Evolutionary conservation across 2,888 invertebrate genomes (phyloP), one percentile per base, ranked within the genome.

Genomic region (Morpho helenor): DNA sequence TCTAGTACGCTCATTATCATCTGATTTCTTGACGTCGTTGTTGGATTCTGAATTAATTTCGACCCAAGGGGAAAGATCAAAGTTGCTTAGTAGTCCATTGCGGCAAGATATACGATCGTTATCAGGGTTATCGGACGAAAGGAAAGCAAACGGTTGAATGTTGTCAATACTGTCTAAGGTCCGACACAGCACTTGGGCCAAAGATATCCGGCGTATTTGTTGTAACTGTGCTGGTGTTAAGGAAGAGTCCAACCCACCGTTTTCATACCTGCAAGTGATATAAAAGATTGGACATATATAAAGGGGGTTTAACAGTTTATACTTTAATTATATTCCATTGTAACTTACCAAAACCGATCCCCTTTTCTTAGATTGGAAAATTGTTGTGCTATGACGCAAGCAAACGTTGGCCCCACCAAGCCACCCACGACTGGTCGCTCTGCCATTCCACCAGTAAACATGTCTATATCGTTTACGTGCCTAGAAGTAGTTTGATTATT

Each of bases 301-400:
- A 16, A 16, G 16, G 16, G 16, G 16, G 16, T 16, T 16, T 16
- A 16, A 16, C 2, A 16, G 16, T 16, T 16, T 22, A 22, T 22
- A 5, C 8, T 47, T 47, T 23, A n/a, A 31, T 39, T 40, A 7
- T 9, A 7, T 44, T 2, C 46, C 42, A 23, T 10, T 43, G 16
- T 9, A 9, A 58, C 74, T 77, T 73, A 91, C 96, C 96, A 96
- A 77, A 96, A 96, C 60, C 95, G 87, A 76, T 96, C 95, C 9
- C 96, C 96, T 75, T 93, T 94, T 0, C 96, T 92, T 0, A 96
- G 83, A 73, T 95, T 95, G 8, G 93, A 91, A 74, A 97, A 97
- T 79, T 97, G 96, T 71, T 96, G 96, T 0, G 96, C 97, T 49
- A 97, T 95, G 57, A 97, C 95, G 74, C 97, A 97, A 40, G 96